phyloP scores from a whole-genome alignment of 2,888 invertebrate genomes.

The Seira sanloemensis region DNA sequence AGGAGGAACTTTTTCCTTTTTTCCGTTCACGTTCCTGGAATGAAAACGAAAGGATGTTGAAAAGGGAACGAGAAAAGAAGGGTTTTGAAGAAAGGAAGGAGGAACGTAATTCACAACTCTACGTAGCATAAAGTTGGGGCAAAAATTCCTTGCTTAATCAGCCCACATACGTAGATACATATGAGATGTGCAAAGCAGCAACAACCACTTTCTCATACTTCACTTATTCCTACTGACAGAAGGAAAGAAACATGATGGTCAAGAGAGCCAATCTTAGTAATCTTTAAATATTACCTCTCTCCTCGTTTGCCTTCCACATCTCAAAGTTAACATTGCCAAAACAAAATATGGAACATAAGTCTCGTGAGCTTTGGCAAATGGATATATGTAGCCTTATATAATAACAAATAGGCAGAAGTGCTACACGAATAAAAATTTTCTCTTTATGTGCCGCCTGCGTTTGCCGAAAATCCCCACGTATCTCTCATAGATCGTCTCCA shows the following conservation, averaged over 20 bases:
- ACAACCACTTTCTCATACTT: conserved; percentile 15
- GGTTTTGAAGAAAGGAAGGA: no score
- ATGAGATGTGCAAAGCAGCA: background rate
- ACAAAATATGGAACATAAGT: no score
- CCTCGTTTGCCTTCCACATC: background rate
- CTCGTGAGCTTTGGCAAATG: no score
- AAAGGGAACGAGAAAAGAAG: background rate
- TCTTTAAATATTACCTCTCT: background rate
- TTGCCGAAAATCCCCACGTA: no score
- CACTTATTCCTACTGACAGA: background rate
- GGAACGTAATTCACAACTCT: background rate
- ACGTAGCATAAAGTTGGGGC: background rate
- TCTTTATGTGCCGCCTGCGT: no score
- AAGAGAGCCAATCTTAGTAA: conserved; percentile 34
- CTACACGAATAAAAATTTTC: no score
- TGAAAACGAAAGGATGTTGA: background rate
- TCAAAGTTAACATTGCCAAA: no score
- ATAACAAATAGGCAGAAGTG: no score
- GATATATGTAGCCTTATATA: no score
- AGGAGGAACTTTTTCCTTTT: no score
- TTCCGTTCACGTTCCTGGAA: no score
- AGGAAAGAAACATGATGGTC: conserved; percentile 22
- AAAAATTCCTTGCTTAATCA: background rate
- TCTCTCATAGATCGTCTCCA: no score
- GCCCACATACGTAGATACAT: background rate